Conservation (phyloP, 2,797 vertebrate genomes). For the Pangasius larnaudii region DNA sequence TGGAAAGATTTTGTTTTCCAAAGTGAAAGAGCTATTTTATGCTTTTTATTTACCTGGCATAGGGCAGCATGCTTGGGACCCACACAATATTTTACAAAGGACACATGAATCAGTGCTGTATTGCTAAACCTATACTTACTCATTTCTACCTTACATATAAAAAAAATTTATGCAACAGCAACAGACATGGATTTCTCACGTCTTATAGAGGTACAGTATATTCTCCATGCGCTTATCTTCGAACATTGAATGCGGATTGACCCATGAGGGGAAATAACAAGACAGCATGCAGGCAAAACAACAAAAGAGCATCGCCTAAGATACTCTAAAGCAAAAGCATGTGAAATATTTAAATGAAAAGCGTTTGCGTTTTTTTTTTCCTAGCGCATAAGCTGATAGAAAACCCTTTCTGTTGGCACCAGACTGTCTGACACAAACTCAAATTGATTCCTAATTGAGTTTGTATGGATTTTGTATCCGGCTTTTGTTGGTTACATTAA, state of each 20-base stretch:
- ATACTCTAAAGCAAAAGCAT: constrained; percentile 75
- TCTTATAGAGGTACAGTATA: constrained; percentile 45
- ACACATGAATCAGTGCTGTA: not conserved
- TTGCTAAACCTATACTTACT: not conserved
- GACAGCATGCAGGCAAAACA: constrained; percentile 52
- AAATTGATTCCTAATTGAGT: constrained; percentile 88
- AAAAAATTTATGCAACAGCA: not conserved
- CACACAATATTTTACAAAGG: not conserved
- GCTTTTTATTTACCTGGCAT: constrained; percentile 29
- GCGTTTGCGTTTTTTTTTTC: constrained; percentile 71
- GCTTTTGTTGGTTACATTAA: constrained; percentile 86
- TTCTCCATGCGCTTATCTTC: constrained; percentile 41
- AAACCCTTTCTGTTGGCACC: constrained; percentile 88
- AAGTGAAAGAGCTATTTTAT: constrained; percentile 13
- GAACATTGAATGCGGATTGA: constrained; percentile 46
- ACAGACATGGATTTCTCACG: constrained; percentile 2
- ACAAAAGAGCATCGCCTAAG: constrained; percentile 56
- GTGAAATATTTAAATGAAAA: constrained; percentile 87
- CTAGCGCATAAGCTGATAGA: constrained; percentile 87
- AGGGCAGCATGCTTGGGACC: not conserved
- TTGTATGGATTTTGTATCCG: constrained; percentile 85
- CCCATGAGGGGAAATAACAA: constrained; percentile 57
- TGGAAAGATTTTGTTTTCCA: constrained; percentile 29
- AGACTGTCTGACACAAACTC: constrained; percentile 87
- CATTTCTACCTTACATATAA: not conserved